Conservation (phyloP, 2,113 vertebrate genomes). For the Tiliqua scincoides region DNA sequence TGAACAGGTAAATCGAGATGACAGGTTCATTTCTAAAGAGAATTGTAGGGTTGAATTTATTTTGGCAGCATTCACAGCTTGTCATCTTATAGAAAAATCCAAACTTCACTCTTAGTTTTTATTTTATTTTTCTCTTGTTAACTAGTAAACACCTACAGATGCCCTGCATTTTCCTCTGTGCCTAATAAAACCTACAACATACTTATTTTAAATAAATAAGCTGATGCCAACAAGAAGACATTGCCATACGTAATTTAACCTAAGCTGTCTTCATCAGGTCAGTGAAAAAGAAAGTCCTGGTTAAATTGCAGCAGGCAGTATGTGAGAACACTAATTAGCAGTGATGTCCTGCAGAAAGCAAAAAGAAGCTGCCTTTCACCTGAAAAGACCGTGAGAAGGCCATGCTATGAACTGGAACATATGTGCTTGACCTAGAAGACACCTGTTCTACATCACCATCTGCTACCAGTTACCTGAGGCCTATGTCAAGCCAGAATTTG, state of each 20-base stretch:
- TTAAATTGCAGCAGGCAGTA: slow-evolving; percentile 38
- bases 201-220: not conserved
- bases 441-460: fast-evolving
- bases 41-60: slow-evolving; percentile 73
- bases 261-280: not conserved
- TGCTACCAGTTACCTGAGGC: slow-evolving; percentile 9
- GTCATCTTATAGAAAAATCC: slow-evolving; percentile 60
- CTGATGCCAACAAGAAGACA: no score
- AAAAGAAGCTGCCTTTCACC: slow-evolving; percentile 25
- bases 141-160: slow-evolving; percentile 4
- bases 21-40: slow-evolving; percentile 76
- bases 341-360: slow-evolving; percentile 43
- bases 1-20: slow-evolving; percentile 69
- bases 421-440: not conserved
- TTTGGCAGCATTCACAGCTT: slow-evolving; percentile 64
- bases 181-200: not conserved
- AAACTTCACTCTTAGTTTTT: slow-evolving; percentile 9
- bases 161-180: slow-evolving; percentile 3
- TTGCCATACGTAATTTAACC: slow-evolving; percentile 6
- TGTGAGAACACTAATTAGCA: slow-evolving; percentile 24
- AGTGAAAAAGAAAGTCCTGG: slow-evolving; percentile 21
- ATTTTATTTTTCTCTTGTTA: slow-evolving; percentile 14
- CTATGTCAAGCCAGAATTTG: slow-evolving; percentile 18
- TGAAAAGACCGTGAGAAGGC: not conserved
- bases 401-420: not conserved